A percentile compares a stretch with the other conserved stretches of the same genome.
These are phyloP conservation scores for Alligator sinensis DNA, from an alignment of 2,113 vertebrate species.

Conservation along the genomic window DNA sequence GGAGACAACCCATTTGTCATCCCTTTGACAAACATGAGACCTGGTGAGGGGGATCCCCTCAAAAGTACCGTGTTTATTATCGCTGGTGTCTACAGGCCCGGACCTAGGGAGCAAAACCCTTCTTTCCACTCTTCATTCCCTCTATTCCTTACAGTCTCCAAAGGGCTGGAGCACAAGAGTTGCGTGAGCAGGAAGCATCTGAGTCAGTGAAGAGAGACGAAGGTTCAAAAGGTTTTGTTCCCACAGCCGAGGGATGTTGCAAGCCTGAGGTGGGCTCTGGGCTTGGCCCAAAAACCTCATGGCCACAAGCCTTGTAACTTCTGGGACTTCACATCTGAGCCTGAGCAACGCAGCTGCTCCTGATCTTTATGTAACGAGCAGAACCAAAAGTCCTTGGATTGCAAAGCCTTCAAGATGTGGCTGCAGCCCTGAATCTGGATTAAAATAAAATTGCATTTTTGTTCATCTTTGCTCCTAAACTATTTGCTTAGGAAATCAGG, in stretches of 20 bases:
- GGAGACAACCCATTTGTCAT: neutral
- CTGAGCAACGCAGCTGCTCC: constrained; percentile 17
- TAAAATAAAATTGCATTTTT: neutral
- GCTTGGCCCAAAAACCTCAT: neutral
- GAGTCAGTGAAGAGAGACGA: neutral
- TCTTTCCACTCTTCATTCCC: neutral
- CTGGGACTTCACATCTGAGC: neutral
- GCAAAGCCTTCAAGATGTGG: neutral
- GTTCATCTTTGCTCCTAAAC: neutral
- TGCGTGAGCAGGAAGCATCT: neutral
- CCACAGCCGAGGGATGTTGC: neutral
- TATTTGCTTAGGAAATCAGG: neutral
- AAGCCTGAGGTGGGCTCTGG: neutral
- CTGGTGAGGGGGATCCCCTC: neutral
- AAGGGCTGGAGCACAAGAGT: neutral
- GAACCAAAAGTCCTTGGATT: neutral
- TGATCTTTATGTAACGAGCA: neutral
- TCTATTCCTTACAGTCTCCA: neutral
- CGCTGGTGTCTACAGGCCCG: no score
- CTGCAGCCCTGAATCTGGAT: neutral
- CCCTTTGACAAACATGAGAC: neutral
- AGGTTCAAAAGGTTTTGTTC: neutral
- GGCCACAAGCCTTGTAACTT: neutral
- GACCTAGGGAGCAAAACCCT: neutral
- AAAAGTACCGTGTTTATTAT: neutral